phyloP scores from a whole-genome alignment of 2,113 vertebrate genomes.

The Poeciliopsis prolifica region DNA sequence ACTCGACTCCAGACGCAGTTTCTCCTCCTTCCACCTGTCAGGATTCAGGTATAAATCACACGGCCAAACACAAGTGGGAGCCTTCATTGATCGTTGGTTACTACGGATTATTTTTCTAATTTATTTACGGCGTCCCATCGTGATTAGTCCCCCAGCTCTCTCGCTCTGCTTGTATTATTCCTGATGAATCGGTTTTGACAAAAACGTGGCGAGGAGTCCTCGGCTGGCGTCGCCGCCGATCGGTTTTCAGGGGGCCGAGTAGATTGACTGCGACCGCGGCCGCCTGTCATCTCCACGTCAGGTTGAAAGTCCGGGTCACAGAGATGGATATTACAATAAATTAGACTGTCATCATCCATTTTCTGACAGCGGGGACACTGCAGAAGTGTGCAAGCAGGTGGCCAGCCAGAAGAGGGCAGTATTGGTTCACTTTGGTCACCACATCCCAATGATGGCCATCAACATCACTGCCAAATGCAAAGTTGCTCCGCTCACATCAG shows the following conservation, averaged over 20 bases:
- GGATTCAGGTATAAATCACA: neutral
- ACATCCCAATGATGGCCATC: conserved; percentile 14
- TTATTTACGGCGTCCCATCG: conserved; percentile 47
- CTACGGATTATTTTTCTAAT: conserved; percentile 42
- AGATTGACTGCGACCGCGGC: conserved; percentile 52
- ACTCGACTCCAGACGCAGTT: too few species aligned
- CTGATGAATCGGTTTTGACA: conserved; percentile 60
- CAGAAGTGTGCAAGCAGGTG: neutral
- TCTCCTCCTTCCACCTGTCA: neutral
- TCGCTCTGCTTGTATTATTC: conserved; percentile 42
- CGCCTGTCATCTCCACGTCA: conserved; percentile 47
- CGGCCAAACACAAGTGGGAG: conserved; percentile 22
- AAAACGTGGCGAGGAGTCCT: conserved; percentile 16
- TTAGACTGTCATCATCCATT: conserved; percentile 77
- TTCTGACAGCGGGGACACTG: conserved; percentile 28
- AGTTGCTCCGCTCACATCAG: conserved; percentile 15
- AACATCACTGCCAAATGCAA: conserved; percentile 13
- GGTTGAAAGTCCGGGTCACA: conserved; percentile 50
- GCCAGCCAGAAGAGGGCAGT: conserved; percentile 68
- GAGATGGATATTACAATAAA: conserved; percentile 64
- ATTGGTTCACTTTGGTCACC: conserved; percentile 44
- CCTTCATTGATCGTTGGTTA: conserved; percentile 23
- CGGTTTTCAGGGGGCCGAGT: conserved; percentile 24
- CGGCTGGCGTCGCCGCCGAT: neutral
- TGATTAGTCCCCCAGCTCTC: conserved; percentile 40